Base-by-base conservation (phyloP, 92 coral and sea anemone species). In the Parazoanthus atlanticus region DNA sequence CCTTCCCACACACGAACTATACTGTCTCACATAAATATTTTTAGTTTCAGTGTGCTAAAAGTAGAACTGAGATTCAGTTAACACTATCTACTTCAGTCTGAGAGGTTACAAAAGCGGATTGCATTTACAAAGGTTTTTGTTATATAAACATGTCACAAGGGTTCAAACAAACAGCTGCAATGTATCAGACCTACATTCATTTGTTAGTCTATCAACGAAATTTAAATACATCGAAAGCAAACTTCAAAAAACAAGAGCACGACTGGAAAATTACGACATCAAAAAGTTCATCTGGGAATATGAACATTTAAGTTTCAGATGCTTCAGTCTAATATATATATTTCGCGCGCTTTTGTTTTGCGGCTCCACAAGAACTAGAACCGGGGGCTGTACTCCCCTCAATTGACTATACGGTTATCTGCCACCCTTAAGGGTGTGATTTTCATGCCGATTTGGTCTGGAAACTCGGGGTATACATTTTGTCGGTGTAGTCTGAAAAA, bases 1-100 rank as follows among this genome's bases (percentile, higher is more conserved):
- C 79, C 43, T 75, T 75, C 25, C 79, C 79, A 36, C 79, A 75
- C 79, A 75, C 28, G 79, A 75, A 34, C 79, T 33, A 40, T 38
- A 10, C 43, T 41, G 79, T 75, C 79, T 33, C 28, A 12, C 49
- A 75, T 49, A 12, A 75, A 26, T 75, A 75, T 74, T 36, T 74
- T 74, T 74, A 74, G 79, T 8, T 74, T 36, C 26, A 74, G 79
- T 33, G 79, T 19, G 43, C 79, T 36, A 75, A 75, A 19, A 75
- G 40, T 75, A 75, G 79, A 75, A 46, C 49, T 46, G 49, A 75
- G 46, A 33, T 23, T 38, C 46, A 36, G 6, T 32, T 74, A 33
- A 74, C 29, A 38, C 43, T 17, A 2, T 7, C 36, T 3, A 43
- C 47, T 6, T 43, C 11, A 43, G 47, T 43, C 47, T 21, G 79